Evolutionary conservation across 1,140 invertebrate species (phyloP).

Genomic region (Nasonia vitripennis): DNA sequence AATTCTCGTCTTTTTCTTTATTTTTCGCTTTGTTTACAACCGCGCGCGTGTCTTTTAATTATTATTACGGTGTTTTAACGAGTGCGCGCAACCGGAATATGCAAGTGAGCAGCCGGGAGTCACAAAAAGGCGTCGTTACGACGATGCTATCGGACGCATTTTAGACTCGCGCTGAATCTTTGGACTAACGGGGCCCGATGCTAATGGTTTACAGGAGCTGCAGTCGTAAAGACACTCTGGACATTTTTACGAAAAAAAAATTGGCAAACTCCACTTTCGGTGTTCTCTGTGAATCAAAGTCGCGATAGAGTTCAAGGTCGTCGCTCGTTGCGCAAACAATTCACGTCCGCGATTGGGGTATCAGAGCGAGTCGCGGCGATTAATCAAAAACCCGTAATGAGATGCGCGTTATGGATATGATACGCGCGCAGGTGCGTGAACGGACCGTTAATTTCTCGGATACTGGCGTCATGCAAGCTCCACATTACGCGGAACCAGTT

Average conservation of each 20-base stretch:
- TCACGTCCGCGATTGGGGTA: neutral
- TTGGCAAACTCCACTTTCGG: neutral
- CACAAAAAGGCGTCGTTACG: neutral
- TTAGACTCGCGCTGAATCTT: slow-evolving; percentile 13
- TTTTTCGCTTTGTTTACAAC: slow-evolving; percentile 3
- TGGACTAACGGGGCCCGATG: neutral
- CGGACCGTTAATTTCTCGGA: slow-evolving; percentile 5
- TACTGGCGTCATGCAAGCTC: neutral
- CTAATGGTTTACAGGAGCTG: neutral
- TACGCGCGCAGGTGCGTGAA: too few species aligned
- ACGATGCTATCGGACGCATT: neutral
- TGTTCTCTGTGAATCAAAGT: neutral
- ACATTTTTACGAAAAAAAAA: neutral
- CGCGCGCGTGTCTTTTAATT: neutral
- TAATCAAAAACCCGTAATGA: neutral
- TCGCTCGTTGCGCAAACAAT: neutral
- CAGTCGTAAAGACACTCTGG: neutral
- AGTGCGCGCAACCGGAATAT: slow-evolving; percentile 17
- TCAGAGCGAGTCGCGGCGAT: neutral
- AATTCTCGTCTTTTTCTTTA: neutral
- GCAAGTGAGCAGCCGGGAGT: slow-evolving; percentile 5
- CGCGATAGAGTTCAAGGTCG: slow-evolving; percentile 27
- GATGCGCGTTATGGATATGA: neutral
- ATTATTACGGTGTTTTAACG: slow-evolving; percentile 25
- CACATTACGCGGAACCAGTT: neutral